phyloP scores from a whole-genome alignment of 2,113 vertebrate species.

The Piaya cayana region DNA sequence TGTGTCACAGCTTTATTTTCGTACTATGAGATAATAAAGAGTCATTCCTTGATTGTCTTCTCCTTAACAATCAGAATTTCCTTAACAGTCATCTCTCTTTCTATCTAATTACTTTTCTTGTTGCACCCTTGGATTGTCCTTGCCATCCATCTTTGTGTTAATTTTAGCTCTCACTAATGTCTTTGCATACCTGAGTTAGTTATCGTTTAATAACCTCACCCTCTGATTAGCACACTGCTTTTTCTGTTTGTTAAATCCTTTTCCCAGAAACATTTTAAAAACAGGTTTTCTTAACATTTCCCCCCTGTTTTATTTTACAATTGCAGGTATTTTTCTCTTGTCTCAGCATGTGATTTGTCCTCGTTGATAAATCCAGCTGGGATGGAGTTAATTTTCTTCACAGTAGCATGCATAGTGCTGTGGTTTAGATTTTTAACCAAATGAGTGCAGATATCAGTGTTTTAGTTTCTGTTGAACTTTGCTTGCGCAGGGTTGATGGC shows the following conservation, averaged over 20 bases:
- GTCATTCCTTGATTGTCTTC: not conserved
- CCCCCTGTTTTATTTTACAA: not conserved
- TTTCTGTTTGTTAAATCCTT: not conserved
- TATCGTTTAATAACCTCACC: not conserved
- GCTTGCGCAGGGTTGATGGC: not conserved
- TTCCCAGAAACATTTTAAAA: not conserved
- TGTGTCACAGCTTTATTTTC: not conserved
- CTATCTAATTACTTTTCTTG: not conserved
- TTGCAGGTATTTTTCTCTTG: not conserved
- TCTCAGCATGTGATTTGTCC: not conserved
- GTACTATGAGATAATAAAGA: not conserved
- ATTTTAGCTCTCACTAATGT: not conserved
- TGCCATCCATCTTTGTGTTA: not conserved
- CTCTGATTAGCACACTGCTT: not conserved
- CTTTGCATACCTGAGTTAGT: not conserved
- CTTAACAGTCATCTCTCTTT: not conserved
- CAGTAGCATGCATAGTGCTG: rapidly evolving
- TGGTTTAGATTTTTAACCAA: not conserved
- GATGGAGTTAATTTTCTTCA: not conserved
- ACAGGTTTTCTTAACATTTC: not conserved
- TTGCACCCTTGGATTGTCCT: not conserved
- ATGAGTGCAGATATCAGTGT: not conserved
- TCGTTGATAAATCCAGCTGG: not conserved
- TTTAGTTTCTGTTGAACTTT: not conserved
- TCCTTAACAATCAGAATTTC: not conserved